phyloP scores from a whole-genome alignment of 2,797 vertebrate genomes.

The Malacoctenus gilli region DNA sequence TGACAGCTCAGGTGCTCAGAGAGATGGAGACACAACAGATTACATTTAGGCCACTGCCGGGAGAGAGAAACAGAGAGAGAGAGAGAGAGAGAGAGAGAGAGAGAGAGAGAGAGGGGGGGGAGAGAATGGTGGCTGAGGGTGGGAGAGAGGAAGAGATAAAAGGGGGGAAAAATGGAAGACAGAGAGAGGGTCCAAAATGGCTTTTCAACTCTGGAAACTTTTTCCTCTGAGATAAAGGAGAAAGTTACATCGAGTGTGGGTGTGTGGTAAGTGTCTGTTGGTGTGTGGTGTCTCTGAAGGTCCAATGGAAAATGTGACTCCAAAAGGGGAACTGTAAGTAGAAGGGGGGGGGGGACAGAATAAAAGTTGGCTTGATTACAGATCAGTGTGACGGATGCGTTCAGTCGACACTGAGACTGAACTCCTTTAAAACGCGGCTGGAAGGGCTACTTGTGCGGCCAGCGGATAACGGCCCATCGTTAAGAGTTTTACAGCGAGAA shows the following conservation, averaged over 20 bases:
- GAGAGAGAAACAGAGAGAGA: not conserved
- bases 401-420: no score
- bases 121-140: no score
- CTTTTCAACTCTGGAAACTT: conserved; percentile 44
- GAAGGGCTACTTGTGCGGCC: no score
- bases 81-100: conserved; percentile 11
- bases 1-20: conserved; percentile 77
- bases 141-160: no score
- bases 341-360: no score
- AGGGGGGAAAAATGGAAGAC: no score
- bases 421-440: no score
- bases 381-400: no score
- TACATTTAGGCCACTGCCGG: conserved; percentile 69
- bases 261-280: not conserved
- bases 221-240: conserved; percentile 38
- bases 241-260: conserved; percentile 21
- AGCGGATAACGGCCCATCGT: no score
- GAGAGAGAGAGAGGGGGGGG: conserved; percentile 5
- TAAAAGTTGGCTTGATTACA: no score
- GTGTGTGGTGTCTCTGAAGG: not conserved
- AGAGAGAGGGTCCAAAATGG: conserved; percentile 31
- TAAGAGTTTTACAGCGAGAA: no score
- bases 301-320: not conserved
- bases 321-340: not conserved
- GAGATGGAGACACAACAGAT: conserved; percentile 76